A percentile compares a stretch with the other conserved stretches of the same genome.
Conservation (phyloP, 30 jellyfish, hydroid and myxozoan genomes). For the Chironex yamaguchii region DNA sequence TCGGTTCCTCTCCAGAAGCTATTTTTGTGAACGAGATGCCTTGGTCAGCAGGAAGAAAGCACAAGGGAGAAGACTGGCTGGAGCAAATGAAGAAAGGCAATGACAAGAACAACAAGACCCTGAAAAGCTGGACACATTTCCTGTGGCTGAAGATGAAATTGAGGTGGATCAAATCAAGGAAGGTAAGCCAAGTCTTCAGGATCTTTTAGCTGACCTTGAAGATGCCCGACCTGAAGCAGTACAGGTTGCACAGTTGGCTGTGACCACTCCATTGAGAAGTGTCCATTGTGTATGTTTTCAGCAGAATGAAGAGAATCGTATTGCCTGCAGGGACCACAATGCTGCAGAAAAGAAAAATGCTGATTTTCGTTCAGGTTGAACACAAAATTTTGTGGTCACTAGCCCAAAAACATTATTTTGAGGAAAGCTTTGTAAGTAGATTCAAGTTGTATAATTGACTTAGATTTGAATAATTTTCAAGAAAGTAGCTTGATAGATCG, state of each 20-base stretch:
- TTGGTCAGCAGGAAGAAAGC: too few species aligned
- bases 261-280: slow-evolving; percentile 6
- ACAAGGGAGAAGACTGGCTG: too few species aligned
- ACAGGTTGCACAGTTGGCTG: slow-evolving; percentile 11
- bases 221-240: slow-evolving; percentile 26
- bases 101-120: too few species aligned
- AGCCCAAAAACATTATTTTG: background rate
- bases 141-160: background rate
- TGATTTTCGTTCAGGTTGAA: slow-evolving; percentile 15
- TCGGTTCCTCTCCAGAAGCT: background rate
- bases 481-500: too few species aligned
- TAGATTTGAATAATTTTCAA: too few species aligned
- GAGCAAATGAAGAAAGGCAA: too few species aligned
- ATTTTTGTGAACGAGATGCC: too few species aligned
- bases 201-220: slow-evolving; percentile 16
- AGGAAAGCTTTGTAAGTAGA: too few species aligned
- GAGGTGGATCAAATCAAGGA: background rate
- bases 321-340: background rate
- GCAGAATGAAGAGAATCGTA: slow-evolving; percentile 5
- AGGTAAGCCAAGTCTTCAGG: slow-evolving; percentile 1
- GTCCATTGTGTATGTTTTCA: slow-evolving; percentile 27
- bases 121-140: background rate
- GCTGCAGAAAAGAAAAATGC: slow-evolving; percentile 26
- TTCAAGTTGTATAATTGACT: too few species aligned
- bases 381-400: slow-evolving; percentile 9